Evolutionary conservation across 2,797 vertebrate species (phyloP).

Genomic region (Telmatherina bonti): DNA sequence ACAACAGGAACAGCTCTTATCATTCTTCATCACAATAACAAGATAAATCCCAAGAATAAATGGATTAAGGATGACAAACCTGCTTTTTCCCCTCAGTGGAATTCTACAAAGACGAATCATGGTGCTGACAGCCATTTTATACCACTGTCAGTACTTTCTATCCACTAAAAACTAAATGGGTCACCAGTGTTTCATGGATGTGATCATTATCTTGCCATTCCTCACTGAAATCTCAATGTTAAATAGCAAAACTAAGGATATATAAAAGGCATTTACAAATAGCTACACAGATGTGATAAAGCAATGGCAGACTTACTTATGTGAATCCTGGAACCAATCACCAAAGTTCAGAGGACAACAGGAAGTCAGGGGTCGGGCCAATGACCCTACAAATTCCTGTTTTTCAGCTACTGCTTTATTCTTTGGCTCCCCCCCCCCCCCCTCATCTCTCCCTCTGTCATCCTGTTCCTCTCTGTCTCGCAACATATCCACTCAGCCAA

Average conservation of each 20-base stretch:
- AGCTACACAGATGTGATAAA: conserved; percentile 11
- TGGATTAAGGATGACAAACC: not conserved
- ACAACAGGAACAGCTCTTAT: not conserved
- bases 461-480: conserved; percentile 60
- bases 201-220: conserved; percentile 1
- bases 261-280: conserved; percentile 17
- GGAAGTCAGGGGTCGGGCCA: conserved; percentile 79
- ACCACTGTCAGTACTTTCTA: not conserved
- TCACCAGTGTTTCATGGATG: conserved; percentile 13
- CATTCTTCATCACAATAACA: not conserved
- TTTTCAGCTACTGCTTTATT: conserved; percentile 77
- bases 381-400: conserved; percentile 83
- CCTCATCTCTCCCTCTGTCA: conserved; percentile 46
- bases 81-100: not conserved
- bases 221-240: conserved; percentile 6
- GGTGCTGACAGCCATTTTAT: conserved; percentile 24
- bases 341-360: conserved; percentile 77
- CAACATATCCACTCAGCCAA: conserved; percentile 44
- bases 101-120: conserved; percentile 25
- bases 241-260: conserved; percentile 3
- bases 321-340: conserved; percentile 75
- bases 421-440: conserved; percentile 35
- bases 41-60: not conserved
- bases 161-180: conserved; percentile 10
- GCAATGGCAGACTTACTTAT: conserved; percentile 35